A percentile compares a stretch with the other conserved stretches of the same genome.
Conservation (phyloP, 2,113 vertebrate species). For the Crotalus viridis region DNA sequence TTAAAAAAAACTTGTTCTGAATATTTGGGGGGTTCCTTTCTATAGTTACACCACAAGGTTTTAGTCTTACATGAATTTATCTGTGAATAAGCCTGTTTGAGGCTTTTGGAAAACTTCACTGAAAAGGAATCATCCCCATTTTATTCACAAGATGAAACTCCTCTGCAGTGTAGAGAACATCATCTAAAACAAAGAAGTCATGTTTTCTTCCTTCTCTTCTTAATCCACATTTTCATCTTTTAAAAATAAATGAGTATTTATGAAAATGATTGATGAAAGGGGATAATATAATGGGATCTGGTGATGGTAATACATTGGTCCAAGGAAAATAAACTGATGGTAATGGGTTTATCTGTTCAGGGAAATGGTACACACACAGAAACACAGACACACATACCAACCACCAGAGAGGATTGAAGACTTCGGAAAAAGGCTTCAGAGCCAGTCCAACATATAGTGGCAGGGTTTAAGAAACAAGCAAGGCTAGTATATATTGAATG, state of each 20-base stretch:
- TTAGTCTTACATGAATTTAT: background rate
- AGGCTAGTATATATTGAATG: background rate
- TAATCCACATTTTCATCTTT: background rate
- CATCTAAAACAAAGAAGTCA: background rate
- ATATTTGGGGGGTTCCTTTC: background rate
- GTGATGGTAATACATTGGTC: background rate
- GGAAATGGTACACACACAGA: background rate
- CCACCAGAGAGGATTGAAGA: background rate
- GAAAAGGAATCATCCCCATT: background rate
- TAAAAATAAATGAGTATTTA: background rate
- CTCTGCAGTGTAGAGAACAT: background rate
- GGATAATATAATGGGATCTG: background rate
- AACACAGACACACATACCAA: background rate
- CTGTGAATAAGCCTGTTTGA: background rate
- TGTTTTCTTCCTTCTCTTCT: background rate
- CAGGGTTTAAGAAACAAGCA: background rate
- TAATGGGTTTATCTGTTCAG: background rate
- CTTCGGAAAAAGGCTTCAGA: background rate
- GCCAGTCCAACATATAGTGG: background rate
- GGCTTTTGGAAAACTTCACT: background rate
- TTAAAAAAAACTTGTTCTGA: background rate
- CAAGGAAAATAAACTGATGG: background rate
- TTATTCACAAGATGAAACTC: background rate
- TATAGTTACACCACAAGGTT: background rate
- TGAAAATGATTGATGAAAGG: background rate